Percentiles rank a stretch among this genome's conserved stretches.
phyloP scores from a whole-genome alignment of 1,140 invertebrate genomes.

The Hycleus phaleratus region DNA sequence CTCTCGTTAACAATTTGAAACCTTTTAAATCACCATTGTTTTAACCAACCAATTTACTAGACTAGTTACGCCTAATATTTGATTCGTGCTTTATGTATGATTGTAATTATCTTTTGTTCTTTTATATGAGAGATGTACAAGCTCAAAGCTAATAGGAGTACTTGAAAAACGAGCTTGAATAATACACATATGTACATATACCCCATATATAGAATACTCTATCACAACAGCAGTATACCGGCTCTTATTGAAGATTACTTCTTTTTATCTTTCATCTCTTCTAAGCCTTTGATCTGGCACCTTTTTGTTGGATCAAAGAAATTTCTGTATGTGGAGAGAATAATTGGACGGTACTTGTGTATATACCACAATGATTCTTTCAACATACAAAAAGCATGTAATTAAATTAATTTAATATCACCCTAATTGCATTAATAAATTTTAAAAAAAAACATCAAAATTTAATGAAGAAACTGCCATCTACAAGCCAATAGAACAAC shows the following conservation, averaged over 20 bases:
- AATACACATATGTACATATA: neutral
- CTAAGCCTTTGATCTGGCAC: neutral
- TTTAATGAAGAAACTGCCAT: no score
- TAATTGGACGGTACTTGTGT: constrained; percentile 2
- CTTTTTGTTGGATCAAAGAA: constrained; percentile 4
- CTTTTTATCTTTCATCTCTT: constrained; percentile 3
- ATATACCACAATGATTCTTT: no score
- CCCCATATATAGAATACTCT: neutral
- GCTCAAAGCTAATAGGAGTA: no score
- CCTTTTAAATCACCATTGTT: neutral
- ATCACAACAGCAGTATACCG: neutral
- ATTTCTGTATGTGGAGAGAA: neutral
- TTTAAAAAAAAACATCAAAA: no score
- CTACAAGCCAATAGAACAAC: no score
- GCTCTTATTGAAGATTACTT: constrained; percentile 6
- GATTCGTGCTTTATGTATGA: constrained; percentile 1
- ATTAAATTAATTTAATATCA: no score
- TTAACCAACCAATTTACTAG: neutral
- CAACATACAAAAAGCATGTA: no score
- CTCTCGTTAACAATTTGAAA: neutral
- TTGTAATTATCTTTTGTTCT: constrained; percentile 1
- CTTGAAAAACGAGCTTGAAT: no score
- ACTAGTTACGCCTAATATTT: neutral
- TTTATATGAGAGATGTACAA: no score
- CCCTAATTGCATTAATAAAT: no score